These are phyloP conservation scores for Teleiodes luculella DNA, from an alignment of 2,888 invertebrate genomes.

Conservation along the genomic window DNA sequence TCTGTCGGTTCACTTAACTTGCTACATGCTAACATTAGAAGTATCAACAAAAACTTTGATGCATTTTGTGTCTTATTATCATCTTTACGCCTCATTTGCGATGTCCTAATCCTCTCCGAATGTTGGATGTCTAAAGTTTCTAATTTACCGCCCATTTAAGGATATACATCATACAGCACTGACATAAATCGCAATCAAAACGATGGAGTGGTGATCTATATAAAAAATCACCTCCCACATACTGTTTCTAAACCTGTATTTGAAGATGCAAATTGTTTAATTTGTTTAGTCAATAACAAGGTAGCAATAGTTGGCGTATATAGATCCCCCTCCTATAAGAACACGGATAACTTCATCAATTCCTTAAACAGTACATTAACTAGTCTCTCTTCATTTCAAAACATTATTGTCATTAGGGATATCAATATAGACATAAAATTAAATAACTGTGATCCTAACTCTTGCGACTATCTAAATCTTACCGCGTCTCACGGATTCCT, in stretches of 20 bases:
- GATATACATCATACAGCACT: background rate
- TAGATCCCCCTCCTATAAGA: constrained; percentile 15
- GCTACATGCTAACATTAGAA: background rate
- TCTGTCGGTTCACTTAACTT: background rate
- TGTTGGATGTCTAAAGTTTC: constrained; percentile 3
- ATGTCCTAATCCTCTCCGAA: constrained; percentile 13
- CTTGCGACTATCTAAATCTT: constrained; percentile 16
- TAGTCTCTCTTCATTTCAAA: constrained; percentile 6
- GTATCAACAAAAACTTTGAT: constrained; percentile 3
- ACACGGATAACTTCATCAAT: constrained; percentile 14
- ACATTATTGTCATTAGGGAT: constrained; percentile 18
- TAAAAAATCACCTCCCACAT: background rate
- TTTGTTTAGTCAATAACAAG: background rate
- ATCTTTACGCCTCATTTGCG: background rate
- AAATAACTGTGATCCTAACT: constrained; percentile 13
- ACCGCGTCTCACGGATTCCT: constrained; percentile 19
- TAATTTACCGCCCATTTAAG: background rate
- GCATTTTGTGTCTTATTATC: background rate
- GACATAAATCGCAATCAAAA: constrained; percentile 8
- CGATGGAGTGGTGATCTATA: constrained; percentile 8
- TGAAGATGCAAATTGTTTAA: constrained; percentile 12
- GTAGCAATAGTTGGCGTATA: constrained; percentile 16
- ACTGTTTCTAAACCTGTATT: constrained; percentile 5
- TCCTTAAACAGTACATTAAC: constrained; percentile 8
- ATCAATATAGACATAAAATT: constrained; percentile 18